Evolutionary conservation across 2,797 vertebrate species (phyloP), one percentile per base, ranked within the genome.

Genomic region (Myiotriccus ornatus): DNA sequence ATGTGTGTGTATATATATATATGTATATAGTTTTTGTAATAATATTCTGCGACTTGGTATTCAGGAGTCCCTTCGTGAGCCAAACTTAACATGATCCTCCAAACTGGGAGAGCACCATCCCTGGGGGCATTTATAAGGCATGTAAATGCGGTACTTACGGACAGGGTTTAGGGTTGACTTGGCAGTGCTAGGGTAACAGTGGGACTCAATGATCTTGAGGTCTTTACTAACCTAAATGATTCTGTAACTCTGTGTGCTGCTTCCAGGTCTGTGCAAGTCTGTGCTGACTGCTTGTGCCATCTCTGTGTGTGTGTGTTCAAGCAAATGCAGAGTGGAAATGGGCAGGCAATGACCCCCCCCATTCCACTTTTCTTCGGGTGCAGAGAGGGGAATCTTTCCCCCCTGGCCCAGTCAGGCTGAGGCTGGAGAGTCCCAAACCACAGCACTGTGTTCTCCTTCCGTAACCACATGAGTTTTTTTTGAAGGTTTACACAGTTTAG

Each of bases 401-500:
- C 52, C 35, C 74, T 69, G 34, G 5, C 22, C 41, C 8, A 4
- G 3, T 14, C 43, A 23, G 75, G 75, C 67, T 76, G 81, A 65
- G 39, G 13, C 28, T 27, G 35, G 12, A 28, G 20, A 71, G 9
- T 41, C 77, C 27, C 75, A 27, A 24, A 52, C 32, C 50, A 22
- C 37, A 69, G 12, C 19, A 46, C 0, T n/a, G 21, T 22, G 7
- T 56, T 82, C 64, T 60, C 10, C 35, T 85, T 59, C 50, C 50
- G 39, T n/a, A 62, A 21, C 50, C 35, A 13, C 5, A 0, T 0
- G 0, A 43, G 44, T 3, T 9, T 65, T 89, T 75, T 17, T 14
- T 50, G 8, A 59, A 76, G 9, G 4, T 63, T 73, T 83, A 28
- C 2, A 9, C 43, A 14, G 34, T 62, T 78, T 18, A 78, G 32